Evolutionary conservation across 2,113 vertebrate genomes (phyloP).

Genomic region (Laterallus jamaicensis): DNA sequence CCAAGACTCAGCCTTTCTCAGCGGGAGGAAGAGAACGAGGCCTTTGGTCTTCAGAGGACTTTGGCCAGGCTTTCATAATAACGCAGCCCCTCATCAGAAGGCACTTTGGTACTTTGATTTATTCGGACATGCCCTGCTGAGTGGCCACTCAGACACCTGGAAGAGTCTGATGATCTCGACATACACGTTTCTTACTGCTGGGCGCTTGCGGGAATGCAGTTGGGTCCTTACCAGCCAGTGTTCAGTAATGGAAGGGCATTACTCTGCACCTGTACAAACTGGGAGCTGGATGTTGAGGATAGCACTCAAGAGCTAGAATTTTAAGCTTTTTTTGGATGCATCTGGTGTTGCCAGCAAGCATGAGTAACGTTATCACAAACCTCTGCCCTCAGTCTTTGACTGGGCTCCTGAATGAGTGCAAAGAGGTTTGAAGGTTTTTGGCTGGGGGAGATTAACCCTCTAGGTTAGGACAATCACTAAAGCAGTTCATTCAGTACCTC

Average conservation of each 20-base stretch:
- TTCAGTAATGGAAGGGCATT: rapidly evolving
- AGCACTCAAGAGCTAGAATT: not conserved
- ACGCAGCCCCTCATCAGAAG: not conserved
- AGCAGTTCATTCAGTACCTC: not conserved
- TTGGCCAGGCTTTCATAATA: not conserved
- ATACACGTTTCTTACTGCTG: not conserved
- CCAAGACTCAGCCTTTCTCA: not conserved
- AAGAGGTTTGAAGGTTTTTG: not conserved
- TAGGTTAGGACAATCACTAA: not conserved
- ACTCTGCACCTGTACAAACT: not conserved
- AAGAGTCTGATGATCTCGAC: not conserved
- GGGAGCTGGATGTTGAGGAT: not conserved
- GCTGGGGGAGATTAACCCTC: not conserved
- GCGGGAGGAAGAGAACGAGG: not conserved
- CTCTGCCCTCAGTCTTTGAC: not conserved
- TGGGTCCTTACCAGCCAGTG: not conserved
- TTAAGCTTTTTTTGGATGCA: not conserved
- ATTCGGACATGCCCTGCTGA: not conserved
- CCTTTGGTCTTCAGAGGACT: not conserved
- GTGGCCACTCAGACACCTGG: not conserved
- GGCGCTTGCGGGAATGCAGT: rapidly evolving
- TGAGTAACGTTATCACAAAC: rapidly evolving
- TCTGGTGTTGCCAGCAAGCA: not conserved
- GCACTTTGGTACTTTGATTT: not conserved
- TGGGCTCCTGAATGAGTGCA: not conserved